Percentiles rank a stretch among this genome's conserved stretches.
Conservation (phyloP, 2,113 vertebrate species). For the Hymenochirus boettgeri region DNA sequence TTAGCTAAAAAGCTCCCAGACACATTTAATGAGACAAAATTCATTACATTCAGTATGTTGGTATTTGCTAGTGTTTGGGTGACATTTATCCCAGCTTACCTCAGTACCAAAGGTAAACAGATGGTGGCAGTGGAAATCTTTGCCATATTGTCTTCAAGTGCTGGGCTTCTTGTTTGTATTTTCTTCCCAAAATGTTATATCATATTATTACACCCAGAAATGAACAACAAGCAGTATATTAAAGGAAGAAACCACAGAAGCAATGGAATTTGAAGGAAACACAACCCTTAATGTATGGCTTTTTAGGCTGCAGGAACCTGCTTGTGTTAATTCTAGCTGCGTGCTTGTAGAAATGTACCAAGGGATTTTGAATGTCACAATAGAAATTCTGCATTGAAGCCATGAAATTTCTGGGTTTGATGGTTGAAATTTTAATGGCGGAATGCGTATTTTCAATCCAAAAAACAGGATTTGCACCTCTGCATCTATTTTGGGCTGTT, state of each 20-base stretch:
- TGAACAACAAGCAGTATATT: slow-evolving; percentile 33
- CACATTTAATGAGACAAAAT: slow-evolving; percentile 45
- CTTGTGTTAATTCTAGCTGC: too few species aligned
- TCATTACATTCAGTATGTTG: slow-evolving; percentile 45
- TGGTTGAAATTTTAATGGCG: too few species aligned
- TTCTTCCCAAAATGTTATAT: slow-evolving; percentile 42
- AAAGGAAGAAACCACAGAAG: slow-evolving; percentile 6
- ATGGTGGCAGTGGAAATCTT: slow-evolving; percentile 44
- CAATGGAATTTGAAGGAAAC: too few species aligned
- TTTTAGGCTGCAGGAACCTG: too few species aligned
- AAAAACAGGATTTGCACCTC: too few species aligned
- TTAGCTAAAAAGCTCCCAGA: slow-evolving; percentile 41
- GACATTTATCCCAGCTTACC: slow-evolving; percentile 30
- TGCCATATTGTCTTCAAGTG: slow-evolving; percentile 40
- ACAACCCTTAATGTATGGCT: too few species aligned
- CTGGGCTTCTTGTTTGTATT: slow-evolving; percentile 21
- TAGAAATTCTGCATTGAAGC: too few species aligned
- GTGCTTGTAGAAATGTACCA: too few species aligned
- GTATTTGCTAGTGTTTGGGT: slow-evolving; percentile 43
- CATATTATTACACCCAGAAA: slow-evolving; percentile 41
- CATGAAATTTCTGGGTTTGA: too few species aligned
- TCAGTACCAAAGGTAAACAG: slow-evolving; percentile 38
- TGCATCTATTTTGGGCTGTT: too few species aligned
- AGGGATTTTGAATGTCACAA: too few species aligned
- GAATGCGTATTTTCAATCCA: too few species aligned